A percentile compares a stretch with the other conserved stretches of the same genome.
Evolutionary conservation across 2,888 invertebrate species (phyloP).

Genomic region (Gandaritis pyraliata): DNA sequence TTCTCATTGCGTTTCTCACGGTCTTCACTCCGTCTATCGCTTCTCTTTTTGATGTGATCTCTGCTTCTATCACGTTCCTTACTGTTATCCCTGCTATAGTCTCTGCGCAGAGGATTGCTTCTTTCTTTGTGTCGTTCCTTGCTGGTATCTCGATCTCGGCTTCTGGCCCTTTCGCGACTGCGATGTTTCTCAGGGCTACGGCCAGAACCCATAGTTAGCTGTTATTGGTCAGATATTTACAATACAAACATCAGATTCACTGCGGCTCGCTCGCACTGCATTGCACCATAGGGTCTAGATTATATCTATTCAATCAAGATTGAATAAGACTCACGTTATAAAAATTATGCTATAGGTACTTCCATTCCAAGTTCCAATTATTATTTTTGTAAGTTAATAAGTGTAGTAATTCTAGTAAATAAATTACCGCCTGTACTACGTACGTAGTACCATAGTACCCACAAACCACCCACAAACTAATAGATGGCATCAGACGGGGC

Average conservation of each 20-base stretch:
- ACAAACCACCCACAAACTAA: too few species aligned
- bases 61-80: conserved; percentile 19
- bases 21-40: conserved; percentile 30
- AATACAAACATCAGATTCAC: not conserved
- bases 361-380: too few species aligned
- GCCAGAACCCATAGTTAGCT: conserved; percentile 36
- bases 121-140: conserved; percentile 40
- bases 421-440: too few species aligned
- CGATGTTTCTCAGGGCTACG: conserved; percentile 49
- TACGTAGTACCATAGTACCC: too few species aligned
- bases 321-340: too few species aligned
- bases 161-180: conserved; percentile 47
- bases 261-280: too few species aligned
- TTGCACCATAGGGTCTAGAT: too few species aligned
- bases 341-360: too few species aligned
- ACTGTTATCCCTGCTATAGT: conserved; percentile 17
- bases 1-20: conserved; percentile 42
- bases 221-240: not conserved
- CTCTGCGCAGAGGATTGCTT: conserved; percentile 33
- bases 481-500: too few species aligned
- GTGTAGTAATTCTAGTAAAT: too few species aligned
- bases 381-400: too few species aligned
- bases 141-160: conserved; percentile 41
- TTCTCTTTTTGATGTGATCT: conserved; percentile 36
- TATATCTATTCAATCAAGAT: too few species aligned